Base-by-base conservation (phyloP, 2,113 vertebrate species). In the Nerophis lumbriciformis region DNA sequence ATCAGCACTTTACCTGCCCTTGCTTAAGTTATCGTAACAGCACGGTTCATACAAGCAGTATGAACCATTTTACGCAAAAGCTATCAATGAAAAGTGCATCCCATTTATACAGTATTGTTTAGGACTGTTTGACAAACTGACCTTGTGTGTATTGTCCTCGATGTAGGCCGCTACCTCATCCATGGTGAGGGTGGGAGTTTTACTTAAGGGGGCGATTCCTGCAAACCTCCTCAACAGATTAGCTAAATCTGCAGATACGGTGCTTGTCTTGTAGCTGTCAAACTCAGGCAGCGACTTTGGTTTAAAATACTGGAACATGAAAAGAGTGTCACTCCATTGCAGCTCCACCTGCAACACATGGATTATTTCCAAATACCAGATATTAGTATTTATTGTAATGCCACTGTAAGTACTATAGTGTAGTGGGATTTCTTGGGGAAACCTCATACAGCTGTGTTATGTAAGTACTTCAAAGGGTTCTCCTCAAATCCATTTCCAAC, bases 211-310 rank as follows among this genome's bases (percentile, higher is more conserved):
- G 55, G 94, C 92, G 1, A 98, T 95, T 50, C 90, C 83, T 35
- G 93, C 89, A 39, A 98, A 93, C 80, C 94, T 93, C 81, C 92
- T 93, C 64, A 99, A 82, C 48, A 98, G 92, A 79, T 99, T 99
- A 75, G 97, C 96, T 73, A 99, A 79, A 73, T 99, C 97, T 0
- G 96, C 95, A 36, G 96, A 99, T 53, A 99, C 96, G 0, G 97
- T 98, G 85, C 97, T 99, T 1, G 97, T 97, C 89, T 99, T 99
- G 75, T 98, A 99, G 84, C 97, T 98, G 68, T 99, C 97, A 68
- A 99, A 99, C 70, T 99, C 97, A 0, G 97, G 95, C 61, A 97
- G 90, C 1, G 94, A 93, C 89, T 98, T 98, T 58, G 97, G 97
- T 77, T 98, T 98, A 83, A 99, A 98, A 75, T 98, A 98, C 19